Base-by-base conservation (phyloP, 2,888 invertebrate genomes). In the Acronicta aceris region DNA sequence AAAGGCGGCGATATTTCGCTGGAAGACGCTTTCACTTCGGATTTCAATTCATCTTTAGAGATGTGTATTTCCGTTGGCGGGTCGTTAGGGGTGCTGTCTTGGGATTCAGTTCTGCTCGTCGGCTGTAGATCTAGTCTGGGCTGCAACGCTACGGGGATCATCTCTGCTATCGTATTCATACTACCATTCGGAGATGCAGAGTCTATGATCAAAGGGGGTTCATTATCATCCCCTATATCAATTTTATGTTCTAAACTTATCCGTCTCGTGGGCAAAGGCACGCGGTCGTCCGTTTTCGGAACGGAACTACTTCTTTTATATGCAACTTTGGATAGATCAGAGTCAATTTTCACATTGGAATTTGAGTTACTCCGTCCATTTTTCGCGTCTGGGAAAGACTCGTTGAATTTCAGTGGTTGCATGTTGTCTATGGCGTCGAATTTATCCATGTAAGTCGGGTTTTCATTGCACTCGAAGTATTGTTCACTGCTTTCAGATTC, bases 401-500 rank as follows among this genome's bases (percentile, higher is more conserved):
- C 92, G 1, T 82, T 63, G 38, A 88, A 90, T 72, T 89, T 91
- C 9, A 89, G 81, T 47, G 84, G 86, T 64, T 89, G 88, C 36
- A 89, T 54, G 43, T 74, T 89, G 15, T 93, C 93, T 50, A 88
- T 65, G 4, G 83, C 79, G 41, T 95, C 94, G 1, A 90, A 68
- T 71, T 88, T 86, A 7, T 95, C 94, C 49, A 84, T 78, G 67
- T 80, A 91, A 0, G 88, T 77, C 0, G 88, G 86, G 60, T 87
- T 91, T 21, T 95, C 95, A 30, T 81, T 94, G 68, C 95, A 95
- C 78, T 95, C 95, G 65, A 88, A 95, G 66, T 87, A 95, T 70
- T 95, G 95, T 71, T 95, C 95, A 65, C 95, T 95, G 76, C 95
- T 95, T 60, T 95, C 95, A 0, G 95, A 95, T 76, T 95, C 95